These are phyloP conservation scores for Zingel zingel DNA, from an alignment of 2,113 vertebrate genomes.

Conservation along the genomic window DNA sequence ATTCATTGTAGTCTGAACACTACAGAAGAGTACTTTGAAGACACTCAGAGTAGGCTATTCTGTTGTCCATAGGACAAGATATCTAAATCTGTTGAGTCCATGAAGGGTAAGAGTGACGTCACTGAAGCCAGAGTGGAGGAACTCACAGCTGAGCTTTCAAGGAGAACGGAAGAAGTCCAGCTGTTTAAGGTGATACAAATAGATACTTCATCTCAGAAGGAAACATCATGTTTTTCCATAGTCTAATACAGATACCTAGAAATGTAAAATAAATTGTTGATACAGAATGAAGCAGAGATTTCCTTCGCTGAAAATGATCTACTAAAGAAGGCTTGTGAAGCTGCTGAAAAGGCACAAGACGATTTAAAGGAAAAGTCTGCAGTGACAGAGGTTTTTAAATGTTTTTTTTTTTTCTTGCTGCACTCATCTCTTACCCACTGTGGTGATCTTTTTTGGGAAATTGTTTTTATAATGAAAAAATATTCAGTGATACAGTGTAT, in stretches of 20 bases:
- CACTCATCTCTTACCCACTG: not conserved
- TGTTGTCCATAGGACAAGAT: conserved; percentile 68
- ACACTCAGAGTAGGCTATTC: not conserved
- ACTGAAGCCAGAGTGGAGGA: conserved; percentile 60
- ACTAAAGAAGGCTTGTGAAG: conserved; percentile 79
- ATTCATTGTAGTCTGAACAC: not conserved
- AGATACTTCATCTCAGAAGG: not conserved
- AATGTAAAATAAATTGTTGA: not conserved
- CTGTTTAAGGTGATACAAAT: conserved; percentile 71
- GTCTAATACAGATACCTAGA: not conserved
- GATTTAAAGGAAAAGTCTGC: conserved; percentile 73
- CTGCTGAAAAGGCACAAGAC: conserved; percentile 79
- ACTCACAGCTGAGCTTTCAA: conserved; percentile 68
- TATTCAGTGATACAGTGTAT: not conserved
- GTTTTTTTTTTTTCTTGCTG: not conserved
- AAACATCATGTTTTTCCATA: not conserved
- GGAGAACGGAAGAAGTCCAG: conserved; percentile 66
- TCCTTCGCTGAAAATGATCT: conserved; percentile 76
- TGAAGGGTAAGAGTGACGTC: conserved; percentile 65
- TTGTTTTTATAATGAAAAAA: conserved; percentile 1
- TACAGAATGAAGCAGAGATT: conserved; percentile 79
- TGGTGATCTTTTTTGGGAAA: not conserved
- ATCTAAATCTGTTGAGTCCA: conserved; percentile 62
- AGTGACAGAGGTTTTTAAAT: conserved; percentile 81
- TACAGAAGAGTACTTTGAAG: not conserved